A percentile compares a stretch with the other conserved stretches of the same genome.
These are phyloP conservation scores for Luperina testacea DNA, from an alignment of 2,888 invertebrate genomes.

Conservation along the genomic window DNA sequence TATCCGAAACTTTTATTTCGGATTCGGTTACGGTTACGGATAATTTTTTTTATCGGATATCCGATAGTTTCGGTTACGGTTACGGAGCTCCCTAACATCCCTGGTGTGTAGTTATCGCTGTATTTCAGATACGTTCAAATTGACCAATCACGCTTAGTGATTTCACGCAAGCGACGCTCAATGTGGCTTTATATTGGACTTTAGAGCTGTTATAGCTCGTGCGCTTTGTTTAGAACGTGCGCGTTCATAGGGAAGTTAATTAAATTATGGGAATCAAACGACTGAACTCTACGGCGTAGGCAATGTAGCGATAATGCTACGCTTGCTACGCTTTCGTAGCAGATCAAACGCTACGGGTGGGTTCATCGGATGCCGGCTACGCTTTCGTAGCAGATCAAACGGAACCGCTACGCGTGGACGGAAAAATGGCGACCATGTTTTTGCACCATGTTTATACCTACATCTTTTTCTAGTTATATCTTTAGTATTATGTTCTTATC, in stretches of 20 bases:
- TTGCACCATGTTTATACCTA: neutral
- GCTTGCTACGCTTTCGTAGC: slow-evolving; percentile 29
- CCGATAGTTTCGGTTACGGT: no score
- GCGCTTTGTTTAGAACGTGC: neutral
- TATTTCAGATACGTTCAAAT: slow-evolving; percentile 22
- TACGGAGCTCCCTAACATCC: no score
- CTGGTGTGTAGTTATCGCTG: slow-evolving; percentile 2
- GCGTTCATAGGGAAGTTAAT: neutral
- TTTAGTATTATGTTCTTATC: neutral
- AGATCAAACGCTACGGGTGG: neutral
- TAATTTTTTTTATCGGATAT: no score
- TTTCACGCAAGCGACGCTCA: slow-evolving; percentile 24
- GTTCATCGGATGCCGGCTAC: neutral
- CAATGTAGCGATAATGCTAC: neutral
- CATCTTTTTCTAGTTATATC: neutral
- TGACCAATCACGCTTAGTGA: slow-evolving; percentile 39
- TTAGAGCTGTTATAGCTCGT: neutral
- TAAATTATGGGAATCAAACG: neutral
- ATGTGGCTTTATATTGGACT: slow-evolving; percentile 18
- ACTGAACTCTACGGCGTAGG: slow-evolving; percentile 43
- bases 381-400: slow-evolving; percentile 33
- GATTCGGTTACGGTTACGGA: no score
- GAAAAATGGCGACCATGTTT: neutral
- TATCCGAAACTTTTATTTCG: no score
- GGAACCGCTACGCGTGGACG: neutral